phyloP scores from a whole-genome alignment of 1,140 invertebrate species.

The Aphaenogaster floridana region DNA sequence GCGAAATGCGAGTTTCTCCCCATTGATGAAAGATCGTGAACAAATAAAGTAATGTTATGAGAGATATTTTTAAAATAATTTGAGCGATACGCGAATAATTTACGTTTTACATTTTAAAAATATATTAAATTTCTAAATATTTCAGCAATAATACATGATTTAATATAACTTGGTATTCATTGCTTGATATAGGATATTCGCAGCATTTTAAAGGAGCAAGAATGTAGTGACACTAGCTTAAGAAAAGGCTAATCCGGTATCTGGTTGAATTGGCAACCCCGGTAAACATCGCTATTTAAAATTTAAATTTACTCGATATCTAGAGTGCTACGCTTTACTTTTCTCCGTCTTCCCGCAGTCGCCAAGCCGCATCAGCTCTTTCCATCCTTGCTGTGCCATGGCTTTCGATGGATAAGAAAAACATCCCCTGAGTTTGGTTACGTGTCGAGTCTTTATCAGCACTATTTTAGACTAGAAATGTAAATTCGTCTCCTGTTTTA shows the following conservation, averaged over 20 bases:
- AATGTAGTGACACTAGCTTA: constrained; percentile 37
- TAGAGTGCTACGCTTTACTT: constrained; percentile 48
- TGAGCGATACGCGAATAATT: not conserved
- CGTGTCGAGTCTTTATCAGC: constrained; percentile 67
- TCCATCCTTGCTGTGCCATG: constrained; percentile 53
- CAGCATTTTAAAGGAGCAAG: not conserved
- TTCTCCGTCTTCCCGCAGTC: constrained; percentile 30
- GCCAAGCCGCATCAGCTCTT: constrained; percentile 45
- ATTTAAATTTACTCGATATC: constrained; percentile 78
- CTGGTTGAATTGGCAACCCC: constrained; percentile 69
- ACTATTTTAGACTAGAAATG: constrained; percentile 38
- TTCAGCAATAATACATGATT: not conserved
- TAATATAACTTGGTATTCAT: not conserved
- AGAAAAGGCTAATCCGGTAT: constrained; percentile 71
- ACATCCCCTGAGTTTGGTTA: constrained; percentile 70
- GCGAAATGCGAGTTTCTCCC: not conserved
- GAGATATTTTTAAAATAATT: not conserved
- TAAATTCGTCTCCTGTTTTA: constrained; percentile 32
- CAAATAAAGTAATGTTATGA: not conserved
- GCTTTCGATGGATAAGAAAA: constrained; percentile 73
- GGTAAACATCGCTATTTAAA: constrained; percentile 77
- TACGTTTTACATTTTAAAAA: not conserved
- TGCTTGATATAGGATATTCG: not conserved
- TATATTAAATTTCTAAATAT: not conserved
- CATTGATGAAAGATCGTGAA: not conserved